Conservation (phyloP, 2,888 invertebrate species). For the Phania funesta region DNA sequence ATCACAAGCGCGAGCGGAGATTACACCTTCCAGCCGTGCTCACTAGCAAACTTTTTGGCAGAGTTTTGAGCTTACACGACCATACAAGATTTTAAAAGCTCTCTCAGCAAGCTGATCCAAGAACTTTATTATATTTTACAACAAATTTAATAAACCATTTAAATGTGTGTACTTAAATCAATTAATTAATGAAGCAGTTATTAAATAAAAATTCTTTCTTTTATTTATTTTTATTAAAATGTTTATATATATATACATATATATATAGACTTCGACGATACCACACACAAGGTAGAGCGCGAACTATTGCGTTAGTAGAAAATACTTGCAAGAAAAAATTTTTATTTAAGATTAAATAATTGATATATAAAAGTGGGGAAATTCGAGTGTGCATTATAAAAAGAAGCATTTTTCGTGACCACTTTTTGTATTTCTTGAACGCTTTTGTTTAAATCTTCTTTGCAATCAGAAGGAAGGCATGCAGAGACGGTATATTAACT, state of each 20-base stretch:
- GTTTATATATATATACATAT: too few species aligned
- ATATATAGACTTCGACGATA: too few species aligned
- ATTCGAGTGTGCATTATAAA: too few species aligned
- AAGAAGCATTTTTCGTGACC: slow-evolving; percentile 26
- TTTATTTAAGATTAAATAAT: too few species aligned
- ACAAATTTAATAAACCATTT: slow-evolving; percentile 65
- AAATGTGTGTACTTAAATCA: too few species aligned
- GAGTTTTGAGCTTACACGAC: slow-evolving; percentile 80
- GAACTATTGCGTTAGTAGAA: too few species aligned
- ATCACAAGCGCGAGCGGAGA: slow-evolving; percentile 86
- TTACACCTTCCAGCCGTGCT: slow-evolving; percentile 80
- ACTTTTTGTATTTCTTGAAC: slow-evolving; percentile 33
- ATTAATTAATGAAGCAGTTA: too few species aligned
- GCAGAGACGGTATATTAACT: slow-evolving; percentile 76
- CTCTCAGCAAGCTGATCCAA: slow-evolving; percentile 87
- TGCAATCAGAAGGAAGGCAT: slow-evolving; percentile 80
- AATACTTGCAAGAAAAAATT: too few species aligned
- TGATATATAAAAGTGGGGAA: too few species aligned
- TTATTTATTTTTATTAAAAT: too few species aligned
- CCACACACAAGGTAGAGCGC: too few species aligned
- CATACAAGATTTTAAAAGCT: slow-evolving; percentile 80
- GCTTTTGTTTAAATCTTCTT: slow-evolving; percentile 59
- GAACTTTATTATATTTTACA: slow-evolving; percentile 81
- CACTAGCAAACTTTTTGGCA: slow-evolving; percentile 69
- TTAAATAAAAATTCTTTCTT: too few species aligned